These are phyloP conservation scores for Heliconius erato DNA, from an alignment of 2,888 invertebrate genomes.

Conservation along the genomic window DNA sequence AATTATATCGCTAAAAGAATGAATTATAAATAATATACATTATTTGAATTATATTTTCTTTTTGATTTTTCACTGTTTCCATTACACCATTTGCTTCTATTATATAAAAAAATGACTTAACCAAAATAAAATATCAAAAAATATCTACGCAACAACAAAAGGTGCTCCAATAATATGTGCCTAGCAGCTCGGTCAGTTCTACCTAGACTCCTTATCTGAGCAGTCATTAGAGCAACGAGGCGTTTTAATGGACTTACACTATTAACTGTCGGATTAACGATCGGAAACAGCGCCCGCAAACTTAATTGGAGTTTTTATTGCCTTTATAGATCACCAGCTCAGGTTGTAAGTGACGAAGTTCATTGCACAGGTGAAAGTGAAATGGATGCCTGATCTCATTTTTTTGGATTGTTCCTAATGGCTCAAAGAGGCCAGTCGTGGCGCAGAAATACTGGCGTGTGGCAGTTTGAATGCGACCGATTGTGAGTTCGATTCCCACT, in stretches of 20 bases:
- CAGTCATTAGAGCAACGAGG: constrained; percentile 49
- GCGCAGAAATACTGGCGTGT: too few relatives aligned
- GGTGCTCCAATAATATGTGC: not conserved
- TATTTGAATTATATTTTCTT: too few relatives aligned
- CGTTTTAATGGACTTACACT: constrained; percentile 51
- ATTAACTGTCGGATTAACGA: constrained; percentile 51
- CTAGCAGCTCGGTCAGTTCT: constrained; percentile 29
- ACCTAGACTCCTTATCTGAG: constrained; percentile 45
- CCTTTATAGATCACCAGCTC: constrained; percentile 48
- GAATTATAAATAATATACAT: too few relatives aligned
- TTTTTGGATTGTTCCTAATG: not conserved
- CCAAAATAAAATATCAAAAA: too few relatives aligned
- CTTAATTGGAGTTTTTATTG: constrained; percentile 51
- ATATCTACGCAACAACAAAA: too few relatives aligned
- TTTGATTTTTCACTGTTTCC: too few relatives aligned
- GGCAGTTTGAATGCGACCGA: too few relatives aligned
- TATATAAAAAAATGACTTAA: too few relatives aligned
- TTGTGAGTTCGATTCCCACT: not conserved
- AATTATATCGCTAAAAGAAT: too few relatives aligned
- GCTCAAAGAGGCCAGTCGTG: too few relatives aligned
- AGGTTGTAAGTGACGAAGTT: constrained; percentile 40
- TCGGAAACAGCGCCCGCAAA: constrained; percentile 45
- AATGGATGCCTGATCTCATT: too few relatives aligned
- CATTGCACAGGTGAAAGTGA: not conserved
- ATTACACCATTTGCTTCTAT: too few relatives aligned